A percentile compares a stretch with the other conserved stretches of the same genome.
Evolutionary conservation across 2,113 vertebrate genomes (phyloP).

Genomic region (Hydrolagus affinis): DNA sequence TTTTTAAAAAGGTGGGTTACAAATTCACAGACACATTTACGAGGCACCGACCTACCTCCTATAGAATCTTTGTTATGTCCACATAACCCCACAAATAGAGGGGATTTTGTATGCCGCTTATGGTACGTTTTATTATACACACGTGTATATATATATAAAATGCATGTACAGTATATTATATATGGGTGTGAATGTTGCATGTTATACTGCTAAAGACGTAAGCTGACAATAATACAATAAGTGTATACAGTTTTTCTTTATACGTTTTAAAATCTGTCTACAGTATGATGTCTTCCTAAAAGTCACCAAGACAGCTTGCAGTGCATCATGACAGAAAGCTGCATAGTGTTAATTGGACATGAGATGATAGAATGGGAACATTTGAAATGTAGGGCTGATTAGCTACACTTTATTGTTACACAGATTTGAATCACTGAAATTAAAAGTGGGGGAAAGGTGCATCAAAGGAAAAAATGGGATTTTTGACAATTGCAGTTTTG

Average conservation of each 20-base stretch:
- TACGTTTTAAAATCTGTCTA: slow-evolving; percentile 11
- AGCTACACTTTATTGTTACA: slow-evolving; percentile 5
- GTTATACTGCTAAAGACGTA: not conserved
- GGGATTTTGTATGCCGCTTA: not conserved
- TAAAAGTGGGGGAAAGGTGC: slow-evolving; percentile 9
- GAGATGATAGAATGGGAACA: slow-evolving; percentile 31
- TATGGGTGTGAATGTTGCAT: not conserved
- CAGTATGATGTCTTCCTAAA: slow-evolving; percentile 26
- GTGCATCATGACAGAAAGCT: slow-evolving; percentile 48
- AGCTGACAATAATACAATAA: not conserved
- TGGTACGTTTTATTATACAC: not conserved
- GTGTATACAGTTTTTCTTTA: not conserved
- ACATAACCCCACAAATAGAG: too few relatives aligned
- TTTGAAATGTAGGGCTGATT: slow-evolving; percentile 19
- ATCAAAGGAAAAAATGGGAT: not conserved
- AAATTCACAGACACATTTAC: not conserved
- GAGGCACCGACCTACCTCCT: not conserved
- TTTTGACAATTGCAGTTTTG: not conserved
- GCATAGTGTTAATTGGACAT: slow-evolving; percentile 28
- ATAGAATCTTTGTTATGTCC: not conserved
- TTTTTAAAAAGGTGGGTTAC: not conserved
- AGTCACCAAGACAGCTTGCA: slow-evolving; percentile 37
- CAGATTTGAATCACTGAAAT: not conserved
- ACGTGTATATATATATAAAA: not conserved
- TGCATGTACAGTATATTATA: not conserved